Conservation (phyloP, 2,797 vertebrate genomes). For the Trachops cirrhosus region DNA sequence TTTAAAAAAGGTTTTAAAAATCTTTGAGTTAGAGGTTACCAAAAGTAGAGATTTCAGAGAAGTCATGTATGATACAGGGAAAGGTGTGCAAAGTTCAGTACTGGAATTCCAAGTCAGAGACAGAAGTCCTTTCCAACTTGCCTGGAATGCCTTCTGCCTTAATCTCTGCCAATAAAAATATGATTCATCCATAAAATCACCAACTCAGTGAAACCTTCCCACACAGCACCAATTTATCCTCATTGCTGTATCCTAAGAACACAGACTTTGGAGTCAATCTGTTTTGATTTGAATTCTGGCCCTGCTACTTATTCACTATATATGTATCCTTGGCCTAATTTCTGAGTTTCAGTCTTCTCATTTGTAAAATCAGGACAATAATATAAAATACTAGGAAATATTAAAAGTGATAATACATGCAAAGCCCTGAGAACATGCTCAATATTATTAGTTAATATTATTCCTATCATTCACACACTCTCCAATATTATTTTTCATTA, state of each 20-base stretch:
- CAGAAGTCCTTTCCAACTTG: slow-evolving; percentile 24
- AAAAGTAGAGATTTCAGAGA: not conserved
- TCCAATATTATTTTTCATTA: not conserved
- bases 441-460: not conserved
- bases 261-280: not conserved
- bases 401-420: not conserved
- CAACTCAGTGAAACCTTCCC: not conserved
- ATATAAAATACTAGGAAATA: not conserved
- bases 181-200: not conserved
- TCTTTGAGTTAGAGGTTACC: not conserved
- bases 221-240: not conserved
- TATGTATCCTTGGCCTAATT: not conserved
- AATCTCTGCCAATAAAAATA: not conserved
- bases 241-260: not conserved
- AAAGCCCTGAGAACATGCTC: not conserved
- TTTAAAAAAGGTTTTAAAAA: not conserved
- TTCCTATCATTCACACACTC: not conserved
- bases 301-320: not conserved
- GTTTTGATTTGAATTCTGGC: not conserved
- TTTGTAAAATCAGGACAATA: not conserved
- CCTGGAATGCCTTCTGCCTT: not conserved
- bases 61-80: not conserved
- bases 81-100: not conserved
- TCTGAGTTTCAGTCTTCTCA: not conserved
- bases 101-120: not conserved